Conservation (phyloP, 2,797 vertebrate genomes). For the Enteromius radiatus region DNA sequence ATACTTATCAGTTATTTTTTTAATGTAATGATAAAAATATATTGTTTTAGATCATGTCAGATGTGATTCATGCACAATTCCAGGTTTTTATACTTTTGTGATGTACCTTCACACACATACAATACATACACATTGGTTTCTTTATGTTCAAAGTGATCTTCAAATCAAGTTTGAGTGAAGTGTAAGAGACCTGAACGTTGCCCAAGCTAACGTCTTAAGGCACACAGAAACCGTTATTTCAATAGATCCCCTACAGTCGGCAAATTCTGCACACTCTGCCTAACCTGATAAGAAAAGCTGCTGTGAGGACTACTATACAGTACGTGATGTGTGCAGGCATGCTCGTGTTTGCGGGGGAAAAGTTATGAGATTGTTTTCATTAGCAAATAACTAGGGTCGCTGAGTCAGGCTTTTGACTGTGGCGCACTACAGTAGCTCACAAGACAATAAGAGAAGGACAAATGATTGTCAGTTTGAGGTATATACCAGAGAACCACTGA, state of each 20-base stretch:
- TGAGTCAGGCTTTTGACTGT: constrained; percentile 31
- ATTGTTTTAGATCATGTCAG: neutral
- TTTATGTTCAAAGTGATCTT: constrained; percentile 10
- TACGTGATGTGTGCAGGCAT: neutral
- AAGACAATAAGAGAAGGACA: neutral
- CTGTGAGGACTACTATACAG: neutral
- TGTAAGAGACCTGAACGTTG: constrained; percentile 6
- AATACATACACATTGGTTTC: neutral
- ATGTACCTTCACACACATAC: neutral
- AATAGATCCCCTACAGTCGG: constrained; percentile 19
- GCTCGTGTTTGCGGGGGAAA: constrained; percentile 3
- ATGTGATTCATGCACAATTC: neutral
- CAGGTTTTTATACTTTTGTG: neutral
- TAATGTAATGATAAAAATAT: neutral
- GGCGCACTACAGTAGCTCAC: neutral
- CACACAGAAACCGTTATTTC: constrained; percentile 20
- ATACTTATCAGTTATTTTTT: neutral
- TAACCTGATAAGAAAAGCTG: constrained; percentile 36
- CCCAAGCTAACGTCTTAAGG: neutral
- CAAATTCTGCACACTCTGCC: constrained; percentile 24
- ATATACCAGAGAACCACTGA: neutral
- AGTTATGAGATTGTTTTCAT: constrained; percentile 33
- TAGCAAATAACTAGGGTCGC: constrained; percentile 10
- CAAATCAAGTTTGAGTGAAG: neutral
- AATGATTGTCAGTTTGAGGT: constrained; percentile 8